Percentiles rank a stretch among this genome's conserved stretches.
Evolutionary conservation across 92 coral and sea anemone species (phyloP).

Genomic region (Phenganax subtilis): DNA sequence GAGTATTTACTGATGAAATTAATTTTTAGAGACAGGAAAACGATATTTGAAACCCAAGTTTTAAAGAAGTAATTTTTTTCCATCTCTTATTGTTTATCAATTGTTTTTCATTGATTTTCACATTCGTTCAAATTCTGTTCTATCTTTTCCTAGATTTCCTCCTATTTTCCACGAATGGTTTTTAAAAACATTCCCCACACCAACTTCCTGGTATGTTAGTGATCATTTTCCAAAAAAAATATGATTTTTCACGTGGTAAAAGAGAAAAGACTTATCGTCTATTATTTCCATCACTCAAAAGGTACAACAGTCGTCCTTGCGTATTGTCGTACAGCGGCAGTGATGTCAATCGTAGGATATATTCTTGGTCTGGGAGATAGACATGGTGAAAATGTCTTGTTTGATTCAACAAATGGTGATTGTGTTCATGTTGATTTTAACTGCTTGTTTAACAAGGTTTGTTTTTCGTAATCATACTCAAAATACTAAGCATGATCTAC

Average conservation of each 20-base stretch:
- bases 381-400: conserved; percentile 93
- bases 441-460: conserved; percentile 89
- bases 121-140: background rate
- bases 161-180: conserved; percentile 96
- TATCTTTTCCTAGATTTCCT: conserved; percentile 56
- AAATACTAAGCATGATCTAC: background rate
- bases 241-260: background rate
- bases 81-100: no score
- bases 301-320: conserved; percentile 96
- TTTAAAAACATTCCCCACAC: conserved; percentile 81
- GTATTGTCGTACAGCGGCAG: conserved; percentile 96
- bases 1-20: background rate
- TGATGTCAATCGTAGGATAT: conserved; percentile 97
- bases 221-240: background rate
- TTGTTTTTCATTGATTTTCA: background rate
- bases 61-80: conserved; percentile 79
- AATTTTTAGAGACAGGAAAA: conserved; percentile 64
- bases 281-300: conserved; percentile 17
- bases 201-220: conserved; percentile 79
- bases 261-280: no score
- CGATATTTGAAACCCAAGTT: conserved; percentile 65
- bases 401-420: conserved; percentile 89
- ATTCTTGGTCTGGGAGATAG: conserved; percentile 95
- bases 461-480: background rate
- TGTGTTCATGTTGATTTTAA: conserved; percentile 96